These are phyloP conservation scores for Kryphioiulus occultus DNA, from an alignment of 2,888 invertebrate genomes.

Conservation along the genomic window DNA sequence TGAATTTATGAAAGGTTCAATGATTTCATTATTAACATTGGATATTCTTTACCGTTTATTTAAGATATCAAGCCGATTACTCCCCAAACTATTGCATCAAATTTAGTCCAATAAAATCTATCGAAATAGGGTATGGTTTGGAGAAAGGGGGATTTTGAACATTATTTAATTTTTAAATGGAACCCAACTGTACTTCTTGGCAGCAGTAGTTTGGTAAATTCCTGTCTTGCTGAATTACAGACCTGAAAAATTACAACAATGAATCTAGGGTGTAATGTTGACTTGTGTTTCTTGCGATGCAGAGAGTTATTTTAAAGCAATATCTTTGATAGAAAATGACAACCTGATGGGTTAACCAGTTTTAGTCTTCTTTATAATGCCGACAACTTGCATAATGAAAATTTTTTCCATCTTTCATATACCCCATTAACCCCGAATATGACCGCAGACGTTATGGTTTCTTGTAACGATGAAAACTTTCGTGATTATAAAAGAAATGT, in stretches of 20 bases:
- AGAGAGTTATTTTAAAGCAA: not conserved
- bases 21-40: too few relatives aligned
- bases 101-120: too few relatives aligned
- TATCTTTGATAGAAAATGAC: not conserved
- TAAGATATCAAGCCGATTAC: too few relatives aligned
- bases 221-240: not conserved
- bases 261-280: not conserved
- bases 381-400: not conserved
- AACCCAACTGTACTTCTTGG: not conserved
- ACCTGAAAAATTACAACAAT: not conserved
- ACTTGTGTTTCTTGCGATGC: not conserved
- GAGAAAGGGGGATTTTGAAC: not conserved
- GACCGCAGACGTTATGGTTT: constrained; percentile 26
- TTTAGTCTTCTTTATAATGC: not conserved
- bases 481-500: not conserved
- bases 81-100: too few relatives aligned
- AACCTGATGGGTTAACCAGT: not conserved
- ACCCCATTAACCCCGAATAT: not conserved
- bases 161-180: not conserved
- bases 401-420: not conserved
- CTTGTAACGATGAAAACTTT: not conserved
- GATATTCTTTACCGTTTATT: too few relatives aligned
- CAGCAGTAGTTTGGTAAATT: not conserved
- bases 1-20: too few relatives aligned
- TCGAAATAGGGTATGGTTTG: too few relatives aligned